Conservation (phyloP, 1,140 invertebrate genomes). For the Tribolium castaneum region DNA sequence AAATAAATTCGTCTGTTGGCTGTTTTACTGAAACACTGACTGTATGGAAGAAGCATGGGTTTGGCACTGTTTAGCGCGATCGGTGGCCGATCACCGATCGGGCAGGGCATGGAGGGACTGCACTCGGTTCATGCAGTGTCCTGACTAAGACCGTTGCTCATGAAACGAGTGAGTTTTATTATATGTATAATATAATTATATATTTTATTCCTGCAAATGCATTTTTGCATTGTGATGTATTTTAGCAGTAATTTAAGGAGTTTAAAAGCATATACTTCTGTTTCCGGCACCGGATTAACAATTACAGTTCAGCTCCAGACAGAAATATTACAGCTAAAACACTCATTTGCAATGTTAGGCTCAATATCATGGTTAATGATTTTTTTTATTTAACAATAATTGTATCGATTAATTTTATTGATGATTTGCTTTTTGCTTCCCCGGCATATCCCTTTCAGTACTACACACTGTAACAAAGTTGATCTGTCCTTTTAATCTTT, state of each 20-base stretch:
- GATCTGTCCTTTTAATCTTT: conserved; percentile 65
- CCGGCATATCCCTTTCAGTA: conserved; percentile 53
- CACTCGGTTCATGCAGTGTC: conserved; percentile 59
- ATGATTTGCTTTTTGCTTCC: conserved; percentile 57
- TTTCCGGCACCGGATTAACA: conserved; percentile 53
- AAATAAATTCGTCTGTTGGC: conserved; percentile 40
- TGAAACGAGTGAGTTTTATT: conserved; percentile 70
- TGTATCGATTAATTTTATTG: conserved; percentile 40
- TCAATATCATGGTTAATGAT: conserved; percentile 41
- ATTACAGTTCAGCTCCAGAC: conserved; percentile 58
- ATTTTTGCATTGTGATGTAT: conserved; percentile 83
- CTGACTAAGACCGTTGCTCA: conserved; percentile 59
- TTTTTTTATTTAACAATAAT: conserved; percentile 36
- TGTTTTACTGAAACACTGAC: conserved; percentile 36
- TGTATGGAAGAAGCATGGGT: conserved; percentile 52
- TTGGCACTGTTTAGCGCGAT: conserved; percentile 52
- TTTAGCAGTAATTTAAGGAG: conserved; percentile 79
- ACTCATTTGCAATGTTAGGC: conserved; percentile 64
- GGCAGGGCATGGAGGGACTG: conserved; percentile 60
- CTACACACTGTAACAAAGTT: conserved; percentile 53
- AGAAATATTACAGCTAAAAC: conserved; percentile 71
- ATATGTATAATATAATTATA: conserved; percentile 78
- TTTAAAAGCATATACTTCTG: conserved; percentile 63
- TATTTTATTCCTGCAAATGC: conserved; percentile 83
- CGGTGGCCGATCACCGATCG: conserved; percentile 61